Conservation (phyloP, 2,113 vertebrate species). For the Ochotona curzoniae region DNA sequence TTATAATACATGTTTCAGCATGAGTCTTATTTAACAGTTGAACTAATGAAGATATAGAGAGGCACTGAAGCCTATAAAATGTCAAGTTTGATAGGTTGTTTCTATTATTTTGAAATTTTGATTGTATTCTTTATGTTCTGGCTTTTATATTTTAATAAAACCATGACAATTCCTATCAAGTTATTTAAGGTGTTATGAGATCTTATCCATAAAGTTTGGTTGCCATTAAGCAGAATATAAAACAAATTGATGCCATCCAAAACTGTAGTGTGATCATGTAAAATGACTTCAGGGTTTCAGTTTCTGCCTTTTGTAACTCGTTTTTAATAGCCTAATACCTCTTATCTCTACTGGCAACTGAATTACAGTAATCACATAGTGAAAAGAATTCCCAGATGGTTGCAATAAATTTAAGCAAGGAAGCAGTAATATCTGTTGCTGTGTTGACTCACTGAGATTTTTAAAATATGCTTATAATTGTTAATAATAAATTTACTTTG, state of each 20-base stretch:
- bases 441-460: background rate
- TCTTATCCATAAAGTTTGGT: background rate
- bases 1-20: background rate
- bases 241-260: background rate
- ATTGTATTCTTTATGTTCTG: background rate
- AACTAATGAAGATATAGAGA: background rate
- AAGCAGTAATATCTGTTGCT: background rate
- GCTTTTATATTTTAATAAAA: constrained; percentile 15
- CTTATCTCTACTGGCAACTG: background rate
- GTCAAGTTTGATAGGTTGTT: background rate
- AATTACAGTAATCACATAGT: background rate
- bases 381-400: background rate
- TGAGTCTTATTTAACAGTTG: background rate
- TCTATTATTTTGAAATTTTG: constrained; percentile 15
- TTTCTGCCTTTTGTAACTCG: constrained; percentile 7
- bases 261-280: constrained; percentile 24
- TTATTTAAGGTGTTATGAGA: background rate
- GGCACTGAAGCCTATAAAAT: background rate
- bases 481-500: too few relatives aligned
- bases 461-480: too few relatives aligned
- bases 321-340: background rate
- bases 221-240: background rate
- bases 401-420: constrained; percentile 6
- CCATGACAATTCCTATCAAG: background rate
- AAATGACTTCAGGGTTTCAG: background rate